A percentile compares a stretch with the other conserved stretches of the same genome.
These are phyloP conservation scores for Resseliella maxima DNA, from an alignment of 2,888 invertebrate species.

Conservation along the genomic window DNA sequence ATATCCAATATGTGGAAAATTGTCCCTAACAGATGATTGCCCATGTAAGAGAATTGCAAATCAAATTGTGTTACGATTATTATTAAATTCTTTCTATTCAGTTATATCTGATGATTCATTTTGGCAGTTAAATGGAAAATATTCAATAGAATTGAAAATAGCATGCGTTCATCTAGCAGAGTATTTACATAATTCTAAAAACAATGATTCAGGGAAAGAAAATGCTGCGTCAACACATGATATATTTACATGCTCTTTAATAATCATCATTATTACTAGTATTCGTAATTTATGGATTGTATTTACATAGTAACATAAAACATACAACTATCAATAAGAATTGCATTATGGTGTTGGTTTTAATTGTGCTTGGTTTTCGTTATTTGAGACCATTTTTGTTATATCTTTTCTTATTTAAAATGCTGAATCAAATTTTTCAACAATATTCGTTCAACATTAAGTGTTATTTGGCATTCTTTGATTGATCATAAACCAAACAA, in stretches of 20 bases:
- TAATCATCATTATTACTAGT: slow-evolving; percentile 13
- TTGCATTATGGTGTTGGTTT: slow-evolving; percentile 13
- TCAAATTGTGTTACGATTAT: too few species aligned
- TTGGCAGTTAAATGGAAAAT: background rate
- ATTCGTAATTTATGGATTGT: slow-evolving; percentile 13
- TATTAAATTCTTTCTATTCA: too few species aligned
- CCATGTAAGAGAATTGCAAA: slow-evolving; percentile 30
- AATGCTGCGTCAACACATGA: background rate
- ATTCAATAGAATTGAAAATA: slow-evolving; percentile 2
- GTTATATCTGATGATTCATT: too few species aligned
- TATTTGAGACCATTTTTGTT: background rate
- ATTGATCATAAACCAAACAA: slow-evolving; percentile 4
- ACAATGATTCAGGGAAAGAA: background rate
- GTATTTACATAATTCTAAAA: background rate
- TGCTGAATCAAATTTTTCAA: slow-evolving; percentile 13
- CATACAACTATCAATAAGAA: slow-evolving; percentile 5
- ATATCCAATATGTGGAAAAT: slow-evolving; percentile 34
- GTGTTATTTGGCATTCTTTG: slow-evolving; percentile 13
- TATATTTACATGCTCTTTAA: background rate
- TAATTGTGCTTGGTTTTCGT: slow-evolving; percentile 6
- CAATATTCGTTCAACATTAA: slow-evolving; percentile 6
- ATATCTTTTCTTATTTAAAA: background rate
- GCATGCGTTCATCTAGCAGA: slow-evolving; percentile 11
- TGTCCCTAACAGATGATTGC: slow-evolving; percentile 28
- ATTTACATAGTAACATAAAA: slow-evolving; percentile 13